These are phyloP conservation scores for Hypselothyrea guttata DNA, from an alignment of 2,888 invertebrate species.

Conservation along the genomic window DNA sequence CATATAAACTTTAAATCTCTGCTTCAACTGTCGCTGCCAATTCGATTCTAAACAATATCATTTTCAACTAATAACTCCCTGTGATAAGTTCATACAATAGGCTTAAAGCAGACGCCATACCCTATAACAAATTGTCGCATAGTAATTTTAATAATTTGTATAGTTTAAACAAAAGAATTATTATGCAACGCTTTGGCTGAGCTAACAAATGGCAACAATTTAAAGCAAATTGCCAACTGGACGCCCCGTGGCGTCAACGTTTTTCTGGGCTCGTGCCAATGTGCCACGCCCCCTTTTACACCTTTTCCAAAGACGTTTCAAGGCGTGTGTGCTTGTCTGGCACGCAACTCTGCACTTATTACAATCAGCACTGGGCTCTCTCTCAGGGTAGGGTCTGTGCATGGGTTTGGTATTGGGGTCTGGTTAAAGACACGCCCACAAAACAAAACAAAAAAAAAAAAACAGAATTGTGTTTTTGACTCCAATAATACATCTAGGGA, in stretches of 20 bases:
- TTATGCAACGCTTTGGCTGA: conserved; percentile 57
- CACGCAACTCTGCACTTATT: conserved; percentile 71
- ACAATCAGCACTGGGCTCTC: conserved; percentile 18
- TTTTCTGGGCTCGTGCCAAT: conserved; percentile 46
- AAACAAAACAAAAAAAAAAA: conserved; percentile 18
- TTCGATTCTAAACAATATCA: too few species aligned
- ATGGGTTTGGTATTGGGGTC: conserved; percentile 6
- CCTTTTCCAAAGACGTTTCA: conserved; percentile 50
- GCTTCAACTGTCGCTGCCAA: too few species aligned
- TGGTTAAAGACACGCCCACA: conserved; percentile 51
- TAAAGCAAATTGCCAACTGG: conserved; percentile 69
- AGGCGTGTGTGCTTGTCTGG: conserved; percentile 60
- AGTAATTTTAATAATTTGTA: conserved; percentile 54
- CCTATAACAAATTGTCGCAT: neutral
- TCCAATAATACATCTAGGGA: conserved; percentile 54
- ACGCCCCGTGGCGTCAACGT: conserved; percentile 57
- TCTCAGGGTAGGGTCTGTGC: conserved; percentile 13
- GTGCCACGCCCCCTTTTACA: conserved; percentile 68
- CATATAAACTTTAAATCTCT: too few species aligned
- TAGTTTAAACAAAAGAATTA: conserved; percentile 62
- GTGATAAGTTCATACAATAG: too few species aligned
- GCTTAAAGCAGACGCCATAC: neutral
- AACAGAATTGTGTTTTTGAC: conserved; percentile 12
- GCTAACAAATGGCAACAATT: conserved; percentile 74
- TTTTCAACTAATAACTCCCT: too few species aligned